phyloP scores from a whole-genome alignment of 2,888 invertebrate species.

The Scrobipalpa atriplicella region DNA sequence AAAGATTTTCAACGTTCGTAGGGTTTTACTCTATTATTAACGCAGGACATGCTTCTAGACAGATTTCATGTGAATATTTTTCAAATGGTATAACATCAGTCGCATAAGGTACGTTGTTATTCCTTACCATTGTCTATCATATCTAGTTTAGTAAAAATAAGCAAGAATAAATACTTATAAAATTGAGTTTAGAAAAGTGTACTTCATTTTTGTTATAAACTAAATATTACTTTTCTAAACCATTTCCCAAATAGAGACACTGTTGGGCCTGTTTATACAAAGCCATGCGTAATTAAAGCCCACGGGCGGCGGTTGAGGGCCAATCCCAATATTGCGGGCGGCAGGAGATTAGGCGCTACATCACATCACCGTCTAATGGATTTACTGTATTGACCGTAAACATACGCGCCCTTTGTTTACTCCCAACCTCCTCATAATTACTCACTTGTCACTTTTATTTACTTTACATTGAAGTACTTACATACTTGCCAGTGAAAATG shows the following conservation, averaged over 20 bases:
- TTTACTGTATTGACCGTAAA: too few species aligned
- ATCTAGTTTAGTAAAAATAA: too few species aligned
- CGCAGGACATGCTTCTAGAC: neutral
- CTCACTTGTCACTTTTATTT: too few species aligned
- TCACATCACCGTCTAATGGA: slow-evolving; percentile 54
- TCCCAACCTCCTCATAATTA: slow-evolving; percentile 38
- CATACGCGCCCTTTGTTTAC: slow-evolving; percentile 46
- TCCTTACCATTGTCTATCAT: too few species aligned
- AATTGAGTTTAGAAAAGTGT: too few species aligned
- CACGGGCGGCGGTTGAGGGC: slow-evolving; percentile 35
- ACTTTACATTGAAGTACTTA: too few species aligned
- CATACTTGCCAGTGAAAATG: too few species aligned
- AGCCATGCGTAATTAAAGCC: slow-evolving; percentile 41
- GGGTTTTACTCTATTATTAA: neutral
- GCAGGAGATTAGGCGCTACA: slow-evolving; percentile 48
- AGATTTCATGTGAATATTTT: neutral
- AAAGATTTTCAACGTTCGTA: slow-evolving; percentile 9
- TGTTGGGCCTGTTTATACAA: slow-evolving; percentile 23
- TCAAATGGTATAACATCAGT: neutral
- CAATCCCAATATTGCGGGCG: slow-evolving; percentile 40
- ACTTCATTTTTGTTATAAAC: too few species aligned
- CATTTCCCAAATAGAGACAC: neutral
- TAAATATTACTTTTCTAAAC: too few species aligned
- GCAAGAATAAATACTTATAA: too few species aligned
- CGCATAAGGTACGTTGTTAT: neutral